Evolutionary conservation across 1,140 invertebrate species (phyloP).

Genomic region (fruit fly (Drosophila melanogaster)): Release_6_plus_ISO1_MT NT_033777.3:8344501-8345000

Average conservation of each 20-base stretch:
- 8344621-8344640: constrained; percentile 12
- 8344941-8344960: constrained; percentile 26
- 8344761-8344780: constrained; percentile 24
- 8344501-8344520: neutral
- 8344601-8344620: neutral
- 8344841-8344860: constrained; percentile 47
- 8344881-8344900: constrained; percentile 47
- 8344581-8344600: constrained; percentile 1
- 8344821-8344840: constrained; percentile 1
- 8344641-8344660: neutral
- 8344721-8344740: constrained; percentile 38
- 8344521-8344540: neutral
- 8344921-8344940: constrained; percentile 33
- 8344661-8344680: constrained; percentile 3
- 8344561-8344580: constrained; percentile 13
- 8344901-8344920: constrained; percentile 53
- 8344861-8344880: constrained; percentile 64
- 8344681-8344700: constrained; percentile 36
- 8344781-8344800: constrained; percentile 43
- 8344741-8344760: constrained; percentile 15
- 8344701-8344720: constrained; percentile 12
- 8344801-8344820: constrained; percentile 37
- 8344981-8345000: constrained; percentile 13
- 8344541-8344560: constrained; percentile 11
- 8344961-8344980: constrained; percentile 5